A percentile compares a stretch with the other conserved stretches of the same genome.
Evolutionary conservation across 2,797 vertebrate species (phyloP).

Genomic region (Fringilla coelebs): DNA sequence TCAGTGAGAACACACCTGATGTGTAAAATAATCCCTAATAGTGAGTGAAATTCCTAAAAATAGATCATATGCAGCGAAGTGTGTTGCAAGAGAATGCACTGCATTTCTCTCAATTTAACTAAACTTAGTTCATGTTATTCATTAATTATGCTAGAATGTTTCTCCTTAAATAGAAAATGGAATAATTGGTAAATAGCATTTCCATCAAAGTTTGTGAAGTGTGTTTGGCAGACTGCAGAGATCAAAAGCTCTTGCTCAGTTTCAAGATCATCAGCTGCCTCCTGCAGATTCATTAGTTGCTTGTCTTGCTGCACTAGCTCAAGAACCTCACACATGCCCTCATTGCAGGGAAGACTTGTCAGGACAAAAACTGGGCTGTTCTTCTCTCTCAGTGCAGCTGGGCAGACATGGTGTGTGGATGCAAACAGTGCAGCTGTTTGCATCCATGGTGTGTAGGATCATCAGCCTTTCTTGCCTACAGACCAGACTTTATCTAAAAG

Average conservation of each 20-base stretch:
- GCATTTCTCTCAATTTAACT: not conserved
- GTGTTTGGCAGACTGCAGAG: not conserved
- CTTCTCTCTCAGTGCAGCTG: not conserved
- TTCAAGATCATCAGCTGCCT: not conserved
- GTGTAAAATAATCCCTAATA: not conserved
- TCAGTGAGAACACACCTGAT: slow-evolving; percentile 42
- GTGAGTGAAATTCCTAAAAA: not conserved
- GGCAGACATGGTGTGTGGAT: no score
- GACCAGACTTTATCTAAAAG: not conserved
- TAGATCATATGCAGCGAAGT: not conserved
- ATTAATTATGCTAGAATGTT: not conserved
- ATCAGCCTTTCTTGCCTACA: not conserved
- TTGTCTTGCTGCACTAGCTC: not conserved
- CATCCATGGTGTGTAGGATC: not conserved
- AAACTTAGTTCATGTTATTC: not conserved
- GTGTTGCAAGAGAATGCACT: not conserved
- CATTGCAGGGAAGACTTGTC: not conserved
- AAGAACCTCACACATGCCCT: not conserved
- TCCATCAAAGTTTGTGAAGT: slow-evolving; percentile 7
- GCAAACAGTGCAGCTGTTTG: no score
- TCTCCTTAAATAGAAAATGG: not conserved
- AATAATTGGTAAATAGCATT: not conserved
- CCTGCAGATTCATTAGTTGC: not conserved
- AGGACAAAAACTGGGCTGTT: not conserved
- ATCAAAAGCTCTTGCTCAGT: slow-evolving; percentile 7